Percentiles rank a stretch among this genome's conserved stretches.
These are phyloP conservation scores for Drosophila cardini DNA, from an alignment of 1,140 invertebrate genomes.

Conservation along the genomic window DNA sequence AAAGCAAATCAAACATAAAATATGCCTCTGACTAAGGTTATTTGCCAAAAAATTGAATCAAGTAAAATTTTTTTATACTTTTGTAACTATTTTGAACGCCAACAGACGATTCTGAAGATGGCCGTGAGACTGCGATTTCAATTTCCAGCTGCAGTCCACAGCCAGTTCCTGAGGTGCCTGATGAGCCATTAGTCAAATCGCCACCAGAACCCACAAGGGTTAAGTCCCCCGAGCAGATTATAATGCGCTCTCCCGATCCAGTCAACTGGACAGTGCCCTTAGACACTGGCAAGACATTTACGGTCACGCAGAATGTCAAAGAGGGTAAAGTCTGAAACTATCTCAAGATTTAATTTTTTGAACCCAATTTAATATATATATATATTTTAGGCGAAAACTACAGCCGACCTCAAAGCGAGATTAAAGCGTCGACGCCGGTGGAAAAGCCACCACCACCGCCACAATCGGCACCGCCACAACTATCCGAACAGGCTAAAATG, in stretches of 20 bases:
- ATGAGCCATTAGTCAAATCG: slow-evolving; percentile 92
- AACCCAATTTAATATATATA: slow-evolving; percentile 1
- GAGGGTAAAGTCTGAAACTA: slow-evolving; percentile 91
- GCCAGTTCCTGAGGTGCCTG: slow-evolving; percentile 82
- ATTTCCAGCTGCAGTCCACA: slow-evolving; percentile 84
- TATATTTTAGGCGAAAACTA: slow-evolving; percentile 83
- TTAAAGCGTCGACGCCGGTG: slow-evolving; percentile 88
- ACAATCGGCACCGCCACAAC: slow-evolving; percentile 88
- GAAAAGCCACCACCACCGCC: slow-evolving; percentile 88
- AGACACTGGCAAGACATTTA: slow-evolving; percentile 96
- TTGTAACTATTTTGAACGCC: slow-evolving; percentile 60
- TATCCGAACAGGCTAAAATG: slow-evolving; percentile 86
- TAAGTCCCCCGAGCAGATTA: slow-evolving; percentile 96
- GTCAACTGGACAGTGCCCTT: slow-evolving; percentile 97
- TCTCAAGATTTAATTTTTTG: background rate
- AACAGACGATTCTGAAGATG: slow-evolving; percentile 81
- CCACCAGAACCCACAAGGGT: slow-evolving; percentile 95
- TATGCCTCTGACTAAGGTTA: slow-evolving; percentile 50
- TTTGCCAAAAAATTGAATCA: slow-evolving; percentile 12
- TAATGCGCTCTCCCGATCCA: slow-evolving; percentile 95
- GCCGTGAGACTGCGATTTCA: slow-evolving; percentile 81
- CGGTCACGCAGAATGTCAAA: slow-evolving; percentile 95
- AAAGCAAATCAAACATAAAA: slow-evolving; percentile 54
- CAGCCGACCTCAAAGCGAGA: slow-evolving; percentile 89
- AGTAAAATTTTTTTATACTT: slow-evolving; percentile 32